These are phyloP conservation scores for Leptinotarsa texana DNA, from an alignment of 1,140 invertebrate genomes.

Conservation along the genomic window DNA sequence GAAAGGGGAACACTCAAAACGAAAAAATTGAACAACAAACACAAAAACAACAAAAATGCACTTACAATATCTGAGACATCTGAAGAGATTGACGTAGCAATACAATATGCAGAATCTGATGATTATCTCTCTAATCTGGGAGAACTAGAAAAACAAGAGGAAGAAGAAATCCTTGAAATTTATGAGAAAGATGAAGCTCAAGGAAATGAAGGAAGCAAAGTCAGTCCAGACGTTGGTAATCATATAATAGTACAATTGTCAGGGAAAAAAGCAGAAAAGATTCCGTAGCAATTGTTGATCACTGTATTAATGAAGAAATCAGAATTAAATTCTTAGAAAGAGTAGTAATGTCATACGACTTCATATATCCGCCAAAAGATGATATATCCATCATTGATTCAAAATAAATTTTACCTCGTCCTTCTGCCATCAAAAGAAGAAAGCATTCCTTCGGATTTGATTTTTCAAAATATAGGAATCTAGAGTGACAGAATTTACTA, in stretches of 20 bases:
- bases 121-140: background rate
- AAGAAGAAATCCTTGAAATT: background rate
- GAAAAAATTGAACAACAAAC: background rate
- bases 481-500: background rate
- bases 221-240: background rate
- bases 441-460: background rate
- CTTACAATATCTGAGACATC: too few relatives aligned
- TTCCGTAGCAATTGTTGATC: conserved; percentile 9
- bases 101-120: conserved; percentile 7
- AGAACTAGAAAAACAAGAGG: background rate
- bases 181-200: background rate
- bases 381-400: conserved; percentile 6
- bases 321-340: background rate
- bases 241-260: background rate
- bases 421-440: background rate
- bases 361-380: background rate
- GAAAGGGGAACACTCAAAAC: background rate
- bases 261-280: background rate
- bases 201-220: background rate
- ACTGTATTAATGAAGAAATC: background rate
- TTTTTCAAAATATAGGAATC: conserved; percentile 3
- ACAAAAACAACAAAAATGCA: background rate
- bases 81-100: background rate
- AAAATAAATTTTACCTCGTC: background rate
- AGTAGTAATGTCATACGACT: background rate